Evolutionary conservation across 2,888 invertebrate genomes (phyloP), one percentile per base, ranked within the genome.

Genomic region (Venusia cambrica): DNA sequence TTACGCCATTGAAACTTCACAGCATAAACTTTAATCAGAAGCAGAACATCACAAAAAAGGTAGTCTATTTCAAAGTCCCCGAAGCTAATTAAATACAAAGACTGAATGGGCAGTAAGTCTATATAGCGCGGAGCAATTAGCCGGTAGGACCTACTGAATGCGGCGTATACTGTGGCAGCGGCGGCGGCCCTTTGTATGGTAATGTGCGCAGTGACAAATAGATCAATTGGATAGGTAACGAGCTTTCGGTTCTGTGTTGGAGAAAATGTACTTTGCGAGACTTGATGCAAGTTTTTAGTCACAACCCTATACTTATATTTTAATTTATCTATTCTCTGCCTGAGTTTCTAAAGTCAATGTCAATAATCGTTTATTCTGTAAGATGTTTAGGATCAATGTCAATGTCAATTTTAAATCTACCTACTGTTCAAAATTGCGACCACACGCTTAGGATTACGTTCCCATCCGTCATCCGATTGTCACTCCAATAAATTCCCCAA

Each of bases 71-170:
- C 30, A 40, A 35, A 28, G 31, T 34, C 29, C 5, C 36, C 25
- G 27, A 22, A 13, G 31, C 40, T 40, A 40, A 40, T 40, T 40
- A 40, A 40, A 31, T 40, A 30, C 34, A 35, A 21, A 32, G 31
- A 17, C 16, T 31, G 11, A 35, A 40, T 35, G 35, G 40, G 22
- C 35, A 20, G 31, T 35, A 27, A 40, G 40, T 35, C 40, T 35
- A 31, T 40, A 40, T 36, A 31, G 39, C 34, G 39, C 34, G 18
- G 19, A 15, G 39, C 39, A 39, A 39, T 39, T 39, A 39, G 39
- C 34, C 30, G 16, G 11, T 2, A 25, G 22, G 19, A 10, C 22
- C 15, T 28, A 14, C 15, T 15, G 16, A 5, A 19, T 19, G n/a
- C n/a, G n/a, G n/a, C n/a, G n/a, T n/a, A 8, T 8, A 19, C 30